Evolutionary conservation across 1,140 invertebrate species (phyloP).

Genomic region (Calephelis virginiensis): DNA sequence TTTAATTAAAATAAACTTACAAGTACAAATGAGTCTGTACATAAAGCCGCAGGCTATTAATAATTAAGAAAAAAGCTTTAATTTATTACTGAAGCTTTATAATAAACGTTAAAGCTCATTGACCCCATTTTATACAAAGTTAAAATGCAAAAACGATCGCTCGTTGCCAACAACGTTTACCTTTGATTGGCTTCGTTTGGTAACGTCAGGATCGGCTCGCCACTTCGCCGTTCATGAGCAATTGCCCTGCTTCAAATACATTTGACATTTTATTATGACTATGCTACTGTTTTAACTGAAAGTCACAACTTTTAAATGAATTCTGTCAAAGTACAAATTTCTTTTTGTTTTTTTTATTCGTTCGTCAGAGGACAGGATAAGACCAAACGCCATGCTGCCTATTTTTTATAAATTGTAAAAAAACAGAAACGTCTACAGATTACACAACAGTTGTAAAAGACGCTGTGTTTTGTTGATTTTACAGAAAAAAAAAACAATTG

Average conservation of each 20-base stretch:
- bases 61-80: no score
- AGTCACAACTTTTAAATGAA: constrained; percentile 23
- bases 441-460: no score
- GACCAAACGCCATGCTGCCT: no score
- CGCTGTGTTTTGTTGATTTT: no score
- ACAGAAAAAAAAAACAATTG: no score
- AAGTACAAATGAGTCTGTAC: background rate
- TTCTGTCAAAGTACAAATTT: constrained; percentile 1
- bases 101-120: constrained; percentile 9
- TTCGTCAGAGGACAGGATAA: no score
- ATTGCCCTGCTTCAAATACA: constrained; percentile 20
- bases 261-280: constrained; percentile 18
- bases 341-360: background rate
- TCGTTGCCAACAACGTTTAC: constrained; percentile 10
- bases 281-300: constrained; percentile 1
- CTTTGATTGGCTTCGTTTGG: constrained; percentile 49
- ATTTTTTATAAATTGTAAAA: no score
- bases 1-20: no score
- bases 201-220: constrained; percentile 34
- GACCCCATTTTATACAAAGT: constrained; percentile 13
- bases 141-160: constrained; percentile 26
- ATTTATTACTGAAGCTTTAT: background rate
- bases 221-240: constrained; percentile 22
- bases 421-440: no score
- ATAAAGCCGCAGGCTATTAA: no score